These are phyloP conservation scores for Drosophila falleni DNA, from an alignment of 2,888 invertebrate species.

Conservation along the genomic window DNA sequence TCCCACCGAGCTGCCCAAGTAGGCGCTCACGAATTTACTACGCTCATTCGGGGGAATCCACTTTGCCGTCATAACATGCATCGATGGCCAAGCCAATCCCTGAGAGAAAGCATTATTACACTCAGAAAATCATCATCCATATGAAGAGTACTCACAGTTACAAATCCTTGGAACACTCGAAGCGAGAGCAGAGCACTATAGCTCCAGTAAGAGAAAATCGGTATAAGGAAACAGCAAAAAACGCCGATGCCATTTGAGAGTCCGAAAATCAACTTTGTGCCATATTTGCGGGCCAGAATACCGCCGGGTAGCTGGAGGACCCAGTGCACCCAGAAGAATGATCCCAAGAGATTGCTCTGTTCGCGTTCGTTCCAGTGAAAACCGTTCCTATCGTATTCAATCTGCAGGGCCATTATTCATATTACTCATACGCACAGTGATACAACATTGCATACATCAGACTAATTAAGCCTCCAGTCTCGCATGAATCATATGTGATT, in stretches of 20 bases:
- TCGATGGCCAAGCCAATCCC: slow-evolving; percentile 91
- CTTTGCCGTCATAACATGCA: slow-evolving; percentile 91
- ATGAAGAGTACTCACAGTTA: slow-evolving; percentile 87
- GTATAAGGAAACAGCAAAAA: slow-evolving; percentile 89
- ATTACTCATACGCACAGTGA: slow-evolving; percentile 6
- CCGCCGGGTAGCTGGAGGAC: slow-evolving; percentile 91
- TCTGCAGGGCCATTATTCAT: slow-evolving; percentile 52
- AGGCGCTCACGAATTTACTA: slow-evolving; percentile 89
- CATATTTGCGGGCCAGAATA: slow-evolving; percentile 88
- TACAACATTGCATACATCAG: neutral
- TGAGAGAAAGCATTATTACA: slow-evolving; percentile 63
- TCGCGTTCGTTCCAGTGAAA: slow-evolving; percentile 89
- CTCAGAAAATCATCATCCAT: neutral
- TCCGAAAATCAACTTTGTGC: slow-evolving; percentile 90
- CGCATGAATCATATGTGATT: slow-evolving; percentile 2
- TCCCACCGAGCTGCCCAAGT: slow-evolving; percentile 89
- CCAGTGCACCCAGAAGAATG: slow-evolving; percentile 91
- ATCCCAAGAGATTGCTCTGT: slow-evolving; percentile 88
- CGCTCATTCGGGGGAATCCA: slow-evolving; percentile 94
- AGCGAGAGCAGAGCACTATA: slow-evolving; percentile 87
- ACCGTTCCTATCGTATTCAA: slow-evolving; percentile 75
- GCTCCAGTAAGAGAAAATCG: slow-evolving; percentile 88
- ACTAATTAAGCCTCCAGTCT: neutral
- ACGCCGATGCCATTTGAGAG: slow-evolving; percentile 88
- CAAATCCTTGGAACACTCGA: slow-evolving; percentile 89